Evolutionary conservation across 2,113 vertebrate genomes (phyloP).

Genomic region (Paradoxurus hermaphroditus): DNA sequence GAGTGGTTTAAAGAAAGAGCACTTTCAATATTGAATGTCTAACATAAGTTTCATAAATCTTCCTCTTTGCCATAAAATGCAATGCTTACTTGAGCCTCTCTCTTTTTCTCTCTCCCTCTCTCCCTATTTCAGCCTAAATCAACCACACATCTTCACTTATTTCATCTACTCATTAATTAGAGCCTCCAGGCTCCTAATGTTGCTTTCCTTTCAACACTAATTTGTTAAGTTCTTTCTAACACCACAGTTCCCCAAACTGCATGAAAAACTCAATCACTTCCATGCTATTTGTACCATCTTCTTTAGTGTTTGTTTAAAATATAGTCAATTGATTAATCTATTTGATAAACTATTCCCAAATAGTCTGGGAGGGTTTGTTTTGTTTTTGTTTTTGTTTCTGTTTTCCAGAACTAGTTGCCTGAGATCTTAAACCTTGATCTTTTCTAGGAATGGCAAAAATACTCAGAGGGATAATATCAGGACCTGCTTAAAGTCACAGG

Average conservation of each 20-base stretch:
- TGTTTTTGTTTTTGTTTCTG: neutral
- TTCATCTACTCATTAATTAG: constrained; percentile 17
- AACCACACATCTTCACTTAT: neutral
- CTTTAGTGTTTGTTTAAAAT: neutral
- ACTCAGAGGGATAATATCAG: neutral
- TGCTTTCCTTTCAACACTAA: constrained; percentile 23
- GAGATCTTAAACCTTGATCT: neutral
- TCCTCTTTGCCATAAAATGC: neutral
- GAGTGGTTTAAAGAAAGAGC: neutral
- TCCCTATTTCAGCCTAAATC: neutral
- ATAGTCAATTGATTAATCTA: neutral
- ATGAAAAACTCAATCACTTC: neutral
- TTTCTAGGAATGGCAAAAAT: neutral
- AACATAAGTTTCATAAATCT: constrained; percentile 25
- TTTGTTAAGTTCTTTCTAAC: neutral
- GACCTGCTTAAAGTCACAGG: neutral
- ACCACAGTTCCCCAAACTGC: neutral
- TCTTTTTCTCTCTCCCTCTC: neutral
- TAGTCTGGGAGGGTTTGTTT: neutral
- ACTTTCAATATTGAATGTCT: neutral
- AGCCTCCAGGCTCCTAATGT: neutral
- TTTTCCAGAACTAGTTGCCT: neutral
- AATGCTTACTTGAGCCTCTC: neutral
- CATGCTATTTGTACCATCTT: neutral
- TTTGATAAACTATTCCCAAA: neutral